These are phyloP conservation scores for Chrysomela aeneicollis DNA, from an alignment of 2,888 invertebrate genomes.

Conservation along the genomic window DNA sequence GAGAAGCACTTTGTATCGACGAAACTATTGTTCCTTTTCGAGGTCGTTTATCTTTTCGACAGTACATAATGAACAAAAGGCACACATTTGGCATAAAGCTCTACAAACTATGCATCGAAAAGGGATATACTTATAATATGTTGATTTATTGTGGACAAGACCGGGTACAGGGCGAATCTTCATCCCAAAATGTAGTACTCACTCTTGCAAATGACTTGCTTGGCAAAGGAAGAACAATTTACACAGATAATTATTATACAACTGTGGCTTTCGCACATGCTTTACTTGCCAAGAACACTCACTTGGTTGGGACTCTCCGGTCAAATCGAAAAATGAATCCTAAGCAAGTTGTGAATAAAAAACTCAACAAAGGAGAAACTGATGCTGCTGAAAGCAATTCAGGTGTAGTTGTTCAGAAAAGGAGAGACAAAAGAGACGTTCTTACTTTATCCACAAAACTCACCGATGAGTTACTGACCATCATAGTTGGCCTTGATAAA, in stretches of 20 bases:
- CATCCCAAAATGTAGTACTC: neutral
- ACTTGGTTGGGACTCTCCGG: slow-evolving; percentile 7
- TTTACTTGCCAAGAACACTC: too few relatives aligned
- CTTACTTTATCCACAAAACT: slow-evolving; percentile 7
- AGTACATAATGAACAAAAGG: slow-evolving; percentile 42
- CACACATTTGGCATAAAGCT: slow-evolving; percentile 41
- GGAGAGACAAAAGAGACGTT: slow-evolving; percentile 6
- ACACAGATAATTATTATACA: slow-evolving; percentile 13
- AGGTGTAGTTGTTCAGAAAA: slow-evolving; percentile 9
- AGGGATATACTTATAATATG: slow-evolving; percentile 2
- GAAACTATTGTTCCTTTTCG: slow-evolving; percentile 38
- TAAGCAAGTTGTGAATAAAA: neutral
- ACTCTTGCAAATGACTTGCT: slow-evolving; percentile 4
- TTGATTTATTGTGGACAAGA: slow-evolving; percentile 10
- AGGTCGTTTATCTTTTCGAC: slow-evolving; percentile 35
- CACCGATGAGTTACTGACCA: slow-evolving; percentile 32
- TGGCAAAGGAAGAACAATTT: slow-evolving; percentile 4
- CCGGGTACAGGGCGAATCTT: neutral
- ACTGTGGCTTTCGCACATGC: slow-evolving; percentile 8
- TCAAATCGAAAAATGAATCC: slow-evolving; percentile 16
- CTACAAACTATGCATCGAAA: slow-evolving; percentile 30
- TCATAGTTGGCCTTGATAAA: slow-evolving; percentile 20
- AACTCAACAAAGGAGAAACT: slow-evolving; percentile 1
- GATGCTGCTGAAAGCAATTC: slow-evolving; percentile 6
- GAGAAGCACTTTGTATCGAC: slow-evolving; percentile 34